These are phyloP conservation scores for Hermaeophaga mercurialis DNA, from an alignment of 2,888 invertebrate genomes.

Conservation along the genomic window DNA sequence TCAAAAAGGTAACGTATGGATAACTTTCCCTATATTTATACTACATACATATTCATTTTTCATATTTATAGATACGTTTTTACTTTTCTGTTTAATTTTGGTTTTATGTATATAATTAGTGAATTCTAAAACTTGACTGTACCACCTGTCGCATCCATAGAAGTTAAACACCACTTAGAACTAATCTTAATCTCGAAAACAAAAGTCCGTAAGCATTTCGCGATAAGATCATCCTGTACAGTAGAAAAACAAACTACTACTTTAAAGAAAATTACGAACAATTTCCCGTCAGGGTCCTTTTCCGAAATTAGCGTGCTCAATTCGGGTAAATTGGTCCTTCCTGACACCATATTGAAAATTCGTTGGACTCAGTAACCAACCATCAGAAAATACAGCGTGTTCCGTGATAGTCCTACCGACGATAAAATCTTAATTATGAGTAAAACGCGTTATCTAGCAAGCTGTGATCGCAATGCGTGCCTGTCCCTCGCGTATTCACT, in stretches of 20 bases:
- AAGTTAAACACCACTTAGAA: background rate
- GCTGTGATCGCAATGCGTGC: conserved; percentile 55
- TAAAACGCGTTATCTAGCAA: conserved; percentile 59
- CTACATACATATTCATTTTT: too few relatives aligned
- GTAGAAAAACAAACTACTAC: background rate
- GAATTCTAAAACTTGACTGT: background rate
- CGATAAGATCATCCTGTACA: conserved; percentile 12
- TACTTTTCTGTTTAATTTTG: too few relatives aligned
- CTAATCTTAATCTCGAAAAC: conserved; percentile 7
- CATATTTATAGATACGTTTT: too few relatives aligned
- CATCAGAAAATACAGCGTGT: conserved; percentile 51
- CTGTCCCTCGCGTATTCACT: conserved; percentile 51
- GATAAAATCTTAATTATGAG: conserved; percentile 59
- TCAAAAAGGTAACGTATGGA: too few relatives aligned
- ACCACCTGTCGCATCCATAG: background rate
- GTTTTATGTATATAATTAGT: too few relatives aligned
- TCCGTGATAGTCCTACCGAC: conserved; percentile 51
- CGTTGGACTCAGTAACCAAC: conserved; percentile 49
- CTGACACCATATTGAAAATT: conserved; percentile 55
- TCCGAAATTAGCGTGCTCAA: conserved; percentile 19
- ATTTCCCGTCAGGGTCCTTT: background rate
- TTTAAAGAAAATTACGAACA: background rate
- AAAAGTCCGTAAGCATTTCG: background rate
- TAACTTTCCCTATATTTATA: too few relatives aligned
- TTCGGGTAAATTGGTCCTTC: conserved; percentile 22